phyloP scores from a whole-genome alignment of 2,797 vertebrate species.

The Micromesistius poutassou region DNA sequence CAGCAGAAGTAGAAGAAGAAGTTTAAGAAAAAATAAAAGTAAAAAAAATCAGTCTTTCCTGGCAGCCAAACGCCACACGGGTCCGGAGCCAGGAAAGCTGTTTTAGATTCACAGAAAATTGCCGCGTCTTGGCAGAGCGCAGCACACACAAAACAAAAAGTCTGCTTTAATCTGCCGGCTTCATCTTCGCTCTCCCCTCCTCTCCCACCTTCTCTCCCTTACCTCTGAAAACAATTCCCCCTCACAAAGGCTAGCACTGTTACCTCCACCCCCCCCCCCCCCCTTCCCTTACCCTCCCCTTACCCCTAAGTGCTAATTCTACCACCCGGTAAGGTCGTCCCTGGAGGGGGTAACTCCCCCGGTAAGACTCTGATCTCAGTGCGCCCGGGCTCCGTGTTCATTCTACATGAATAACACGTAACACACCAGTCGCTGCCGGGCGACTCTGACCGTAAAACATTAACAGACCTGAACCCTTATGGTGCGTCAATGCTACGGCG shows the following conservation, averaged over 20 bases:
- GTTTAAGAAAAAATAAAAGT: slow-evolving; percentile 13
- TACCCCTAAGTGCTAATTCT: slow-evolving; percentile 11
- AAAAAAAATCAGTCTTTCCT: slow-evolving; percentile 60
- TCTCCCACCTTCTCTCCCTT: slow-evolving; percentile 25
- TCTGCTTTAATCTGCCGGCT: slow-evolving; percentile 56
- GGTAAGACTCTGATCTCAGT: no score
- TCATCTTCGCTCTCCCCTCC: slow-evolving; percentile 29
- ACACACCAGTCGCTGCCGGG: no score
- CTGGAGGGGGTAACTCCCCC: no score
- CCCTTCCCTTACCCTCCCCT: no score
- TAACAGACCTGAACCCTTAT: no score
- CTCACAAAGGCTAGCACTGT: slow-evolving; percentile 66
- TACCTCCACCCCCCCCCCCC: slow-evolving; percentile 25
- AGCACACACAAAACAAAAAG: slow-evolving; percentile 64
- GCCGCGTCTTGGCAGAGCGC: slow-evolving; percentile 61
- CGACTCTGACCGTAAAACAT: no score
- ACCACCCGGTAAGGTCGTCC: background rate
- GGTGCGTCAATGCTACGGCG: no score
- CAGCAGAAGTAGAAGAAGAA: slow-evolving; percentile 22
- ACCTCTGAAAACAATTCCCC: slow-evolving; percentile 51
- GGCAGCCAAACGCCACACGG: slow-evolving; percentile 45
- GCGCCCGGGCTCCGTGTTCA: no score
- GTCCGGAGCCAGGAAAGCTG: slow-evolving; percentile 69
- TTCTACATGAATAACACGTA: no score
- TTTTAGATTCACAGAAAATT: slow-evolving; percentile 70